Conservation (phyloP, 1,140 invertebrate species). For the Trichonephila clavata region DNA sequence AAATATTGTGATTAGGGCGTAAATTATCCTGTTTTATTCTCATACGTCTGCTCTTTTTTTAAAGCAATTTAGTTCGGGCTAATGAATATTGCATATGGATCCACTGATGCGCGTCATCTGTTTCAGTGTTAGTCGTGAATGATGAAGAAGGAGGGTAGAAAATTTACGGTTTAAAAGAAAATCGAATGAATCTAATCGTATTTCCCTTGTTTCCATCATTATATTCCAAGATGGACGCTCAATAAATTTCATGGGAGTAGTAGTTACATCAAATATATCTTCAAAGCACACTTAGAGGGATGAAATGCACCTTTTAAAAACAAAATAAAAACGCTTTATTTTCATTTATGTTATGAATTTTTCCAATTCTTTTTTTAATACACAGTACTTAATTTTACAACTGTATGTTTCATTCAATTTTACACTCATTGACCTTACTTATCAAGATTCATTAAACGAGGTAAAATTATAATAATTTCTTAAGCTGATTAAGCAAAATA, state of each 20-base stretch:
- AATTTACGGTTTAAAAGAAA: conserved; percentile 3
- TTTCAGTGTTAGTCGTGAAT: not conserved
- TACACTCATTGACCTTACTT: too few species aligned
- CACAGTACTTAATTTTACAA: not conserved
- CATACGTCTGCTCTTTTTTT: conserved; percentile 21
- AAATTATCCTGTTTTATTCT: conserved; percentile 53
- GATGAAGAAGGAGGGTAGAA: not conserved
- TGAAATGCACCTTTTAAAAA: not conserved
- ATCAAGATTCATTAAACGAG: too few species aligned
- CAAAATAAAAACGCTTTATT: not conserved
- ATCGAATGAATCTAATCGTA: not conserved
- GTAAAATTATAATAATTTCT: too few species aligned
- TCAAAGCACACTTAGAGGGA: not conserved
- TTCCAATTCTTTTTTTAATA: not conserved
- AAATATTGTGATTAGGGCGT: conserved; percentile 56
- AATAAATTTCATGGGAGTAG: not conserved
- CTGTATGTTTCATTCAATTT: too few species aligned
- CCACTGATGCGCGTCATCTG: conserved; percentile 2
- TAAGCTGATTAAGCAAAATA: too few species aligned
- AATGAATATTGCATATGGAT: conserved; percentile 42
- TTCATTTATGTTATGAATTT: not conserved
- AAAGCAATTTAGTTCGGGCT: not conserved
- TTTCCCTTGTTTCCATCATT: not conserved
- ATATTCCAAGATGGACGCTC: not conserved
- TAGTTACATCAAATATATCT: not conserved